Percentiles rank a stretch among this genome's conserved stretches.
Conservation (phyloP, 2,113 vertebrate species). For the Rhinogobius similis region DNA sequence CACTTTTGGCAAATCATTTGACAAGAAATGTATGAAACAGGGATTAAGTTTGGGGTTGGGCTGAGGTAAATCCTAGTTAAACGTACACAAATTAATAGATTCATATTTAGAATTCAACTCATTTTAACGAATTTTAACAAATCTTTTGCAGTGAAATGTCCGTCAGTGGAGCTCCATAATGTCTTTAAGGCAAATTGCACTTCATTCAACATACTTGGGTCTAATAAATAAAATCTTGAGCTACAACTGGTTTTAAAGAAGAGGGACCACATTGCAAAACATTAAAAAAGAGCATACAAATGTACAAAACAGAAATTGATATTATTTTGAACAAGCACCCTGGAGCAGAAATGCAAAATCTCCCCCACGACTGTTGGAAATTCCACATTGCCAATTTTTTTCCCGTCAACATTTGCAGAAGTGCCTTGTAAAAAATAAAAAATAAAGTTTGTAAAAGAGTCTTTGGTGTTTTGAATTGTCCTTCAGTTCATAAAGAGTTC, state of each 20-base stretch:
- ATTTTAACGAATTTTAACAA: neutral
- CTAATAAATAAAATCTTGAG: slow-evolving; percentile 82
- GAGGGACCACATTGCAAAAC: slow-evolving; percentile 66
- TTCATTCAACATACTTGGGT: slow-evolving; percentile 77
- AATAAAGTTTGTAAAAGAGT: slow-evolving; percentile 24
- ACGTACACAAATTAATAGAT: neutral
- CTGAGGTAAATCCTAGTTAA: too few relatives aligned
- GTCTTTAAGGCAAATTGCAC: slow-evolving; percentile 72
- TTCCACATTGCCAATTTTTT: slow-evolving; percentile 58
- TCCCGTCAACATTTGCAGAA: slow-evolving; percentile 69
- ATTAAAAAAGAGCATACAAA: slow-evolving; percentile 61
- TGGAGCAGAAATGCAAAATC: slow-evolving; percentile 74
- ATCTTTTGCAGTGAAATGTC: slow-evolving; percentile 32
- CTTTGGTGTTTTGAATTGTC: slow-evolving; percentile 51
- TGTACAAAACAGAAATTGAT: slow-evolving; percentile 54
- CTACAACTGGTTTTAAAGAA: slow-evolving; percentile 68
- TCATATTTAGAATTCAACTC: neutral
- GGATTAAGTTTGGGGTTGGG: too few relatives aligned
- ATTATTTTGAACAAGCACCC: slow-evolving; percentile 70
- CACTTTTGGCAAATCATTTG: too few relatives aligned
- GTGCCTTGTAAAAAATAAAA: slow-evolving; percentile 64
- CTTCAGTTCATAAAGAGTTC: slow-evolving; percentile 30
- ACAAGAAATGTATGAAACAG: too few relatives aligned
- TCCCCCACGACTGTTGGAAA: slow-evolving; percentile 57
- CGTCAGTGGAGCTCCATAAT: slow-evolving; percentile 51